phyloP scores from a whole-genome alignment of 2,113 vertebrate genomes.

The Gobius niger region DNA sequence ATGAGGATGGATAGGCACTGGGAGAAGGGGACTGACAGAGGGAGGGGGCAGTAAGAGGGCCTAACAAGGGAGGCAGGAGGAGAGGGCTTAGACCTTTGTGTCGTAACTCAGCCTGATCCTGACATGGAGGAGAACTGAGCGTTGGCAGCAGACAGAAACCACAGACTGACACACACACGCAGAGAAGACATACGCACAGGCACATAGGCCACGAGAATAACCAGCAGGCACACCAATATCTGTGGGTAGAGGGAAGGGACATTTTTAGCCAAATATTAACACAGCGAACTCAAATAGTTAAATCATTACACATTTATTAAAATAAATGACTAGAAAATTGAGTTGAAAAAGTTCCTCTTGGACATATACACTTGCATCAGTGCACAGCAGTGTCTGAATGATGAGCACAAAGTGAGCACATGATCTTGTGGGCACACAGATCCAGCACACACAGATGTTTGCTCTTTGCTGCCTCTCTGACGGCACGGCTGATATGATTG shows the following conservation, averaged over 20 bases:
- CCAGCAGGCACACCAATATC: slow-evolving; percentile 13
- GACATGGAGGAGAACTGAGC: slow-evolving; percentile 59
- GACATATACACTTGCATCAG: slow-evolving; percentile 20
- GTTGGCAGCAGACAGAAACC: slow-evolving; percentile 41
- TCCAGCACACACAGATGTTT: slow-evolving; percentile 67
- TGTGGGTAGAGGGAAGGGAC: not conserved
- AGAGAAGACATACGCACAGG: slow-evolving; percentile 11
- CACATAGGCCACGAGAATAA: slow-evolving; percentile 8
- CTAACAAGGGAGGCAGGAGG: slow-evolving; percentile 58
- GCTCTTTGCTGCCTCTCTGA: slow-evolving; percentile 69
- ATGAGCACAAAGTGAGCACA: slow-evolving; percentile 16
- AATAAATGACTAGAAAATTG: not conserved
- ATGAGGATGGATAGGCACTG: slow-evolving; percentile 58
- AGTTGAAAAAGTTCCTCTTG: slow-evolving; percentile 5
- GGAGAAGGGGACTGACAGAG: slow-evolving; percentile 56
- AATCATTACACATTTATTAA: not conserved
- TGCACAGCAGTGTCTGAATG: slow-evolving; percentile 21
- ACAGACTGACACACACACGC: slow-evolving; percentile 20
- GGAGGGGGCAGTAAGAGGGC: slow-evolving; percentile 51
- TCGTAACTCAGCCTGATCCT: slow-evolving; percentile 69
- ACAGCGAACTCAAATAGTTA: slow-evolving; percentile 1
- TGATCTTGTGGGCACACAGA: slow-evolving; percentile 26
- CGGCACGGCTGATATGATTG: slow-evolving; percentile 72
- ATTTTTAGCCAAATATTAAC: not conserved
- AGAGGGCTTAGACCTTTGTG: slow-evolving; percentile 64